Evolutionary conservation across 1,140 invertebrate genomes (phyloP).

Genomic region (Metopolophium dirhodum): DNA sequence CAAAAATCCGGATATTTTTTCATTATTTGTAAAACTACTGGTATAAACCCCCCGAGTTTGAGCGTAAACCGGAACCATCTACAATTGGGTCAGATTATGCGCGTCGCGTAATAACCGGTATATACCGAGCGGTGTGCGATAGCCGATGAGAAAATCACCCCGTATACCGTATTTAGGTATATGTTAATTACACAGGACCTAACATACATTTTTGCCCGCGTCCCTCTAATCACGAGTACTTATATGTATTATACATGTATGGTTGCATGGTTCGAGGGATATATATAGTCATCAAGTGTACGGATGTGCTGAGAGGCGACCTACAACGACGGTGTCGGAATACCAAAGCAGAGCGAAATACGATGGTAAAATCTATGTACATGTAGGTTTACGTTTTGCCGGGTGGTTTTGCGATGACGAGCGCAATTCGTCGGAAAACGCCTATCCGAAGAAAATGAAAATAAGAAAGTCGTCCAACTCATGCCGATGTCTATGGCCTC

Average conservation of each 20-base stretch:
- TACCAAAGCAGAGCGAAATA: not conserved
- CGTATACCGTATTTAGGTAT: too few species aligned
- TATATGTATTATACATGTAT: not conserved
- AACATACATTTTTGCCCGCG: not conserved
- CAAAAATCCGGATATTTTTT: not conserved
- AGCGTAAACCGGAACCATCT: too few species aligned
- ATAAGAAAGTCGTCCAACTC: not conserved
- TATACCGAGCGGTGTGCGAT: too few species aligned
- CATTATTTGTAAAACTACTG: too few species aligned
- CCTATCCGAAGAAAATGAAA: not conserved
- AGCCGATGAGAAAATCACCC: too few species aligned
- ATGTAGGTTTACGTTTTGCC: not conserved
- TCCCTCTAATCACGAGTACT: not conserved
- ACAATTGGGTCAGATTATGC: too few species aligned
- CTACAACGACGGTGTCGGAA: not conserved
- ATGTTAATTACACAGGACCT: too few species aligned
- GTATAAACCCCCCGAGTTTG: too few species aligned
- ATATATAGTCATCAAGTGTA: not conserved
- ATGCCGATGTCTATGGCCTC: too few species aligned
- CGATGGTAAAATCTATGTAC: not conserved
- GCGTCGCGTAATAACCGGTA: too few species aligned
- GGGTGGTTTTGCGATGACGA: not conserved
- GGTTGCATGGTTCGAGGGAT: too few species aligned
- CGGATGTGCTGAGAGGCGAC: not conserved
- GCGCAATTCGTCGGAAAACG: not conserved